Percentiles rank a stretch among this genome's conserved stretches.
Evolutionary conservation across 1,140 invertebrate genomes (phyloP).

Genomic region (Chionoecetes opilio): DNA sequence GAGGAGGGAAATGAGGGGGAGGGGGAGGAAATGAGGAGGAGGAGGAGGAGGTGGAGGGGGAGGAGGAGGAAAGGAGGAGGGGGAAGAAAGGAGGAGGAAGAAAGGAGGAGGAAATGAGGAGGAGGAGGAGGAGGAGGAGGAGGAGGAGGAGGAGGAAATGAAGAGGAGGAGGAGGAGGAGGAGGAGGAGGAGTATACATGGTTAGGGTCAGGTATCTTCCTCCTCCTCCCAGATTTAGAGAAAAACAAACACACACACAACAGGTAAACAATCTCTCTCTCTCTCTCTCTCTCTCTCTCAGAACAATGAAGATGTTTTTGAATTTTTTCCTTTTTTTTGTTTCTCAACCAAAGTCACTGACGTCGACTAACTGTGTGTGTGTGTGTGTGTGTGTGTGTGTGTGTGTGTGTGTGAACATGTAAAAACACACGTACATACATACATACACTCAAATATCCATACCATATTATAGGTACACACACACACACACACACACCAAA

Average conservation of each 20-base stretch:
- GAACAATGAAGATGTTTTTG: too few relatives aligned
- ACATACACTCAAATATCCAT: background rate
- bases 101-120: too few relatives aligned
- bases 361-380: background rate
- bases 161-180: too few relatives aligned
- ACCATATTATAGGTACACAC: too few relatives aligned
- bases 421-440: background rate
- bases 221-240: background rate
- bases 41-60: background rate
- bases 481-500: too few relatives aligned
- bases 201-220: background rate
- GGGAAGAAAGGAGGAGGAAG: slow-evolving; percentile 18
- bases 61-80: background rate
- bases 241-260: background rate
- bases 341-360: background rate
- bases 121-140: too few relatives aligned
- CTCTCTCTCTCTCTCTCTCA: background rate
- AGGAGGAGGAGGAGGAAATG: too few relatives aligned
- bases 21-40: background rate
- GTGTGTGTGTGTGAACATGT: background rate
- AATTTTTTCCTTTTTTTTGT: background rate
- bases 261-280: background rate
- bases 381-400: background rate
- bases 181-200: too few relatives aligned
- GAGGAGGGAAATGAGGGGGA: too few relatives aligned